Base-by-base conservation (phyloP, 1,140 invertebrate species). In the Planococcus citri region DNA sequence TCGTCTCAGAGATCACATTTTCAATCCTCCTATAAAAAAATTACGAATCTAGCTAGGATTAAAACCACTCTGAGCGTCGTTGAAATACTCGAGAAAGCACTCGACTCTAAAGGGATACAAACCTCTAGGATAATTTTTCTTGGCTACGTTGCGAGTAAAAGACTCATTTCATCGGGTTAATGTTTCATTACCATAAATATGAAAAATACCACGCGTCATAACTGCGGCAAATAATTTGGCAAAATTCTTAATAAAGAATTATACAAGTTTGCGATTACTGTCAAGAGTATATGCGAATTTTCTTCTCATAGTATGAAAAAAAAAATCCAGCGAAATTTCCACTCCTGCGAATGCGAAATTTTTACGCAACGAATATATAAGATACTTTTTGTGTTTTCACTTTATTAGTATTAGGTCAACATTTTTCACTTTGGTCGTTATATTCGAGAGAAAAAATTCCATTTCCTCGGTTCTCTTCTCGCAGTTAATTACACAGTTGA, bases 401-500 rank as follows among this genome's bases (percentile, higher is more conserved):
- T 33, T 33, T 51, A 51, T 51, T 51, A 51, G 41, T 51, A 33
- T 33, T 33, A 51, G n/a, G 41, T 51, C 12, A 51, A 51, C 41
- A 51, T 51, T 51, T 51, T 51, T 51, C 41, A 51, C 41, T 51
- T 51, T 51, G 2, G 10, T n/a, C n/a, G n/a, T n/a, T n/a, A n/a
- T n/a, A n/a, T 51, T 14, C 41, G 6, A n/a, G 17, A 6, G 41
- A 51, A 51, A 51, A 51, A 51, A 51, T 17, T 51, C 41, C 41
- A 51, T 51, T 51, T 51, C 41, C 41, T 51, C 6, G 17, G 41
- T 51, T 51, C n/a, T n/a, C n/a, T n/a, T n/a, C n/a, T n/a, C 41
- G 41, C 41, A 51, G 41, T 51, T 51, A 51, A 51, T 51, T 51
- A 51, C 41, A 51, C 41, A 51, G 41, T 51, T n/a, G 12, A 51